A percentile compares a stretch with the other conserved stretches of the same genome.
These are phyloP conservation scores for Ectropis crepuscularia DNA, from an alignment of 2,888 invertebrate genomes.

Conservation along the genomic window DNA sequence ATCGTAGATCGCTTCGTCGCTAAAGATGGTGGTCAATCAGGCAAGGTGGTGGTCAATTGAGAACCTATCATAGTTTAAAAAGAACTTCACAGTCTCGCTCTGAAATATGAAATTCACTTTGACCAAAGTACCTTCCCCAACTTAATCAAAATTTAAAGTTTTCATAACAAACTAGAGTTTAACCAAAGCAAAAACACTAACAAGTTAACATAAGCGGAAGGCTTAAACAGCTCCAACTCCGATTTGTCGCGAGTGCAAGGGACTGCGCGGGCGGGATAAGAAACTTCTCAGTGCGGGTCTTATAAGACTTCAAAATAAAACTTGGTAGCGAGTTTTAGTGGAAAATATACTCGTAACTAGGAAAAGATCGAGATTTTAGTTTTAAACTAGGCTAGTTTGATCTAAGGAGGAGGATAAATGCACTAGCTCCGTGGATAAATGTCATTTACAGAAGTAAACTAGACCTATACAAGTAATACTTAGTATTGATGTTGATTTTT, in stretches of 20 bases:
- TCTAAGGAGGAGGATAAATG: not conserved
- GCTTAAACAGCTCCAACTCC: slow-evolving; percentile 61
- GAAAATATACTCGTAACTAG: slow-evolving; percentile 30
- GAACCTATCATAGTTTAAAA: too few relatives aligned
- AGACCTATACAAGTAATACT: too few relatives aligned
- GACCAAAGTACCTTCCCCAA: not conserved
- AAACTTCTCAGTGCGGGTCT: slow-evolving; percentile 58
- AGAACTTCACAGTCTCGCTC: too few relatives aligned
- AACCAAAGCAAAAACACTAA: slow-evolving; percentile 33
- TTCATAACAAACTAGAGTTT: slow-evolving; percentile 10
- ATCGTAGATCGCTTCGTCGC: too few relatives aligned
- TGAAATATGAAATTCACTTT: too few relatives aligned
- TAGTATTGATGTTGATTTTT: too few relatives aligned
- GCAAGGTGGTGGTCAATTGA: too few relatives aligned
- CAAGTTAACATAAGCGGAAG: slow-evolving; percentile 56
- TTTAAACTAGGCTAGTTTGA: slow-evolving; percentile 14
- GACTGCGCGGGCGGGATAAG: slow-evolving; percentile 65
- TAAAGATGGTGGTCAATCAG: too few relatives aligned
- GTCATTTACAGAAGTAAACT: too few relatives aligned
- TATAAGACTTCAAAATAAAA: slow-evolving; percentile 58
- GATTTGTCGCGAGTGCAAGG: slow-evolving; percentile 56
- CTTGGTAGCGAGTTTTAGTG: slow-evolving; percentile 41
- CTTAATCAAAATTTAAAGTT: slow-evolving; percentile 1
- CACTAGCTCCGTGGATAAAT: not conserved
- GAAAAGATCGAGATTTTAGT: slow-evolving; percentile 37